These are phyloP conservation scores for Schlechtendalia chinensis DNA, from an alignment of 1,140 invertebrate species.

Conservation along the genomic window DNA sequence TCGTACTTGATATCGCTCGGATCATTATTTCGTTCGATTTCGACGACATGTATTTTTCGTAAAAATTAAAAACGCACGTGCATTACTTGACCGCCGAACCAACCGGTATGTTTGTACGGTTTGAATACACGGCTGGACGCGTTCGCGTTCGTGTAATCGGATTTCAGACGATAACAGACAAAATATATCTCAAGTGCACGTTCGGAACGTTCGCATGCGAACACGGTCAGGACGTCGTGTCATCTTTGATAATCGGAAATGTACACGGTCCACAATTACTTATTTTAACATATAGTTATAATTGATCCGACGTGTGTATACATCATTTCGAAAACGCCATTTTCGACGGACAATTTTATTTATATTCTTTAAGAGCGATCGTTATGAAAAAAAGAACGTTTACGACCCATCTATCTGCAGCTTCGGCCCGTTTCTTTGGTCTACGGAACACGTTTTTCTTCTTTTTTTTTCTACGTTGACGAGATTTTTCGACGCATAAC, in stretches of 20 bases:
- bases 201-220: too few species aligned
- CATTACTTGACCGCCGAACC: too few species aligned
- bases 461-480: background rate
- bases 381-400: background rate
- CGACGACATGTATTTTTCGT: background rate
- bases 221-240: too few species aligned
- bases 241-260: too few species aligned
- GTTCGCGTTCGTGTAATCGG: background rate
- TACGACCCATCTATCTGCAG: too few species aligned
- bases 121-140: background rate
- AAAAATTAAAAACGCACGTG: background rate
- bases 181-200: too few species aligned
- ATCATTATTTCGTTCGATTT: background rate
- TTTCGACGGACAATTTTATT: background rate
- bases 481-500: conserved; percentile 1
- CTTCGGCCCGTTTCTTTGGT: conserved; percentile 1
- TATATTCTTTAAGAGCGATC: background rate
- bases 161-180: background rate
- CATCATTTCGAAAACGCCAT: conserved; percentile 25
- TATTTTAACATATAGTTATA: too few species aligned
- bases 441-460: conserved; percentile 1
- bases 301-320: background rate
- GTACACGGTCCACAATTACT: background rate
- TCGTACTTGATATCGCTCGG: background rate
- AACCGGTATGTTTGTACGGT: too few species aligned